phyloP scores from a whole-genome alignment of 1,140 invertebrate genomes.

The Drosophila teissieri region DNA sequence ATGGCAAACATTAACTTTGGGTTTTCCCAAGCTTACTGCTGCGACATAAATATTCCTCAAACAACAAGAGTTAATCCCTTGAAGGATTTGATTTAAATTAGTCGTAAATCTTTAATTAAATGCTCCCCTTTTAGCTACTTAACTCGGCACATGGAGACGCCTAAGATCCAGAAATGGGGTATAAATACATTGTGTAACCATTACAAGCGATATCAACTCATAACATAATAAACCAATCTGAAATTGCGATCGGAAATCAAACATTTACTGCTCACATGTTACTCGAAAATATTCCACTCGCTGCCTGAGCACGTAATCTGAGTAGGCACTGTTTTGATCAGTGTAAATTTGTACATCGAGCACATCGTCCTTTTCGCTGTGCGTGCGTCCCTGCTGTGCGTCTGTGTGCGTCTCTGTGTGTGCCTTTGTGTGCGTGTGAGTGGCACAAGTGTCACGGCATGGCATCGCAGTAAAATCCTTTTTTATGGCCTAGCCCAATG shows the following conservation, averaged over 20 bases:
- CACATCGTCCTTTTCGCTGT: slow-evolving; percentile 9
- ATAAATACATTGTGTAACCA: too few relatives aligned
- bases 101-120: too few relatives aligned
- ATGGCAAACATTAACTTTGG: slow-evolving; percentile 14
- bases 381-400: slow-evolving; percentile 18
- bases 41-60: not conserved
- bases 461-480: slow-evolving; percentile 78
- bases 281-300: not conserved
- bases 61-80: not conserved
- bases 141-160: too few relatives aligned
- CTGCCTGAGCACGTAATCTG: too few relatives aligned
- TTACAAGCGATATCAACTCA: too few relatives aligned
- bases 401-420: slow-evolving; percentile 32
- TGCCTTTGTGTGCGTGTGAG: slow-evolving; percentile 32
- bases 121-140: too few relatives aligned
- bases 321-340: slow-evolving; percentile 18
- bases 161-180: too few relatives aligned
- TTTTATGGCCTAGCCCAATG: slow-evolving; percentile 74
- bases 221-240: slow-evolving; percentile 5
- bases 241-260: slow-evolving; percentile 14
- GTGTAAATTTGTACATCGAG: slow-evolving; percentile 22
- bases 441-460: slow-evolving; percentile 71
- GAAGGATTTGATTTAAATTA: not conserved
- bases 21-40: not conserved
- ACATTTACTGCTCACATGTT: not conserved